Percentiles rank a stretch among this genome's conserved stretches.
Conservation (phyloP, 2,888 invertebrate genomes). For the Archips crataeganus region DNA sequence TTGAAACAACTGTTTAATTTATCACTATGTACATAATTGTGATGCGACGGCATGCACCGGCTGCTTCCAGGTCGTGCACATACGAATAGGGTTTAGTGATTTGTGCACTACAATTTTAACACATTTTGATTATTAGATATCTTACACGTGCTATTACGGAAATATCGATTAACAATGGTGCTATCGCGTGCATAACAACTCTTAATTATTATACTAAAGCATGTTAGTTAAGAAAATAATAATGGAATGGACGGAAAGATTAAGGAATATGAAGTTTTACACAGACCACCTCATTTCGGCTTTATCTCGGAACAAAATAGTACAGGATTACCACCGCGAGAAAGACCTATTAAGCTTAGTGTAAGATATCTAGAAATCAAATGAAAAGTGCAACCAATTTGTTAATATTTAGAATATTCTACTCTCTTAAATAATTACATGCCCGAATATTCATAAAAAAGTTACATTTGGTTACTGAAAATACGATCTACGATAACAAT, state of each 20-base stretch:
- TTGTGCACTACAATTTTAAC: constrained; percentile 77
- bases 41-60: constrained; percentile 4
- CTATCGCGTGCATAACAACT: constrained; percentile 13
- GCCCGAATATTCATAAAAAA: constrained; percentile 40
- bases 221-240: constrained; percentile 26
- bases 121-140: constrained; percentile 47
- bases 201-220: constrained; percentile 11
- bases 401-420: constrained; percentile 41
- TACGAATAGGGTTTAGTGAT: constrained; percentile 45
- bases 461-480: constrained; percentile 42
- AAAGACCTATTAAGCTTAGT: constrained; percentile 24
- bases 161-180: constrained; percentile 20
- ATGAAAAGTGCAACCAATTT: constrained; percentile 39
- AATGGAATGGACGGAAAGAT: constrained; percentile 41
- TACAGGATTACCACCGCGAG: background rate
- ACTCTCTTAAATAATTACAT: constrained; percentile 39
- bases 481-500: constrained; percentile 39
- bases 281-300: background rate
- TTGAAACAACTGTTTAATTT: constrained; percentile 66
- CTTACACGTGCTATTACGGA: constrained; percentile 30
- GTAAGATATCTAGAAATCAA: constrained; percentile 36
- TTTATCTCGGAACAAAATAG: background rate
- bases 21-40: constrained; percentile 56
- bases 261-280: constrained; percentile 21
- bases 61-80: constrained; percentile 22